Base-by-base conservation (phyloP, 2,888 invertebrate species). In the Sarcophaga variegata region DNA sequence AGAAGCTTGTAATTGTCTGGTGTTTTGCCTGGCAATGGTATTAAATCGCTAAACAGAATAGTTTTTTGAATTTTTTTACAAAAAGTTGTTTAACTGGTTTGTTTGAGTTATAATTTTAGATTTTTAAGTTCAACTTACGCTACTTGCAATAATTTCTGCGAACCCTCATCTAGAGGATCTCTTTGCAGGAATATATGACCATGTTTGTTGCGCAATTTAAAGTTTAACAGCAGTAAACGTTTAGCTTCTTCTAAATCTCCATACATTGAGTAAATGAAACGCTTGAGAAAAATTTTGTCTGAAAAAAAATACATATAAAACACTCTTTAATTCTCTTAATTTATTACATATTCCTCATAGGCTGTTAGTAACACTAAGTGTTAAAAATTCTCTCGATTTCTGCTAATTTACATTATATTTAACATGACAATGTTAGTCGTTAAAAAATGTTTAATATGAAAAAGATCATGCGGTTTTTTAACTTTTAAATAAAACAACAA, bases 1-100 rank as follows among this genome's bases (percentile, higher is more conserved):
- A 96, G 95, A 14, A 96, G 93, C 91, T 95, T 95, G 92, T 95
- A 95, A 91, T 96, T 96, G 89, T 96, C 95, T 88, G 95, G 94
- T 2, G 96, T 96, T 88, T 95, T 94, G 88, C 95, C 95, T 1
- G 96, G 96, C 71, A 96, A 93, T 2, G 96, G 96, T 59, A 96
- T 91, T 94, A 96, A 94, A 92, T 96, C 96, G 25, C 96, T 96
- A 54, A 6, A 54, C 84, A 62, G 62, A 14, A 54, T 63, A 25
- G 59, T 59, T 49, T 66, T 27, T 27, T 54, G 14, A 25, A 77
- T 22, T 20, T 14, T 59, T 59, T 14, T 59, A 59, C 59, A 37
- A 37, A 37, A 54, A 14, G 54, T 14, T 54, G 66, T 37, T 49
- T 54, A 49, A 49, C 27, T 59, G n/a, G 47, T 17, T 20, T 54